phyloP scores from a whole-genome alignment of 2,888 invertebrate genomes.

The Adineta ricciae region DNA sequence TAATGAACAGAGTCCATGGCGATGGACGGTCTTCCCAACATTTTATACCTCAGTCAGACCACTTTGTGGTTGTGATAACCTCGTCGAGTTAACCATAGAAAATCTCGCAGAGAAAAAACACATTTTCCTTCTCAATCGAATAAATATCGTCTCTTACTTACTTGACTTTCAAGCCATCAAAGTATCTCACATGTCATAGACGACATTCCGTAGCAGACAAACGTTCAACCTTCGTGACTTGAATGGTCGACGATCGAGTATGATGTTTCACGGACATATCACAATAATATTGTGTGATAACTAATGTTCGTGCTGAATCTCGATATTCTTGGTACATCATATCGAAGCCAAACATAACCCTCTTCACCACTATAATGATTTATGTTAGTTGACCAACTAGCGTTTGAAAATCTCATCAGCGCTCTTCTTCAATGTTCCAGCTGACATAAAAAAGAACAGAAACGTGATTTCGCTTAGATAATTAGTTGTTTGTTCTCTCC shows the following conservation, averaged over 20 bases:
- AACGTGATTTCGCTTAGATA: slow-evolving; percentile 95
- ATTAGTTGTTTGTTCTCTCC: too few species aligned
- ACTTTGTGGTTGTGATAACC: too few species aligned
- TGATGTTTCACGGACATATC: slow-evolving; percentile 98
- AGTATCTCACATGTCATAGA: slow-evolving; percentile 88
- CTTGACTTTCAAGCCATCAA: slow-evolving; percentile 60
- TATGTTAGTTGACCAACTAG: slow-evolving; percentile 67
- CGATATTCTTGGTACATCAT: slow-evolving; percentile 98
- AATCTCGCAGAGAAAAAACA: slow-evolving; percentile 57
- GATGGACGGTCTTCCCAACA: too few species aligned
- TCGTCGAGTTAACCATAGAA: slow-evolving; percentile 68
- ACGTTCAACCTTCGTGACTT: slow-evolving; percentile 90
- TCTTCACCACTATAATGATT: slow-evolving; percentile 88
- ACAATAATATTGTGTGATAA: slow-evolving; percentile 92
- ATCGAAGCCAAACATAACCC: slow-evolving; percentile 97
- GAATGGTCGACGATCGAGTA: slow-evolving; percentile 88
- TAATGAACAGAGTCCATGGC: too few species aligned
- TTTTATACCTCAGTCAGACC: too few species aligned
- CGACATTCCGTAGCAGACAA: slow-evolving; percentile 79
- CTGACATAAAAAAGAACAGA: slow-evolving; percentile 94
- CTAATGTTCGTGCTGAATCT: slow-evolving; percentile 84
- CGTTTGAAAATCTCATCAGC: slow-evolving; percentile 95
- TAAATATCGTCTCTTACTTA: too few species aligned
- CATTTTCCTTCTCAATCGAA: too few species aligned
- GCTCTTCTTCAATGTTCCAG: slow-evolving; percentile 95